Percentiles rank a stretch among this genome's conserved stretches.
These are phyloP conservation scores for Chrosomus eos DNA, from an alignment of 2,797 vertebrate species.

Conservation along the genomic window DNA sequence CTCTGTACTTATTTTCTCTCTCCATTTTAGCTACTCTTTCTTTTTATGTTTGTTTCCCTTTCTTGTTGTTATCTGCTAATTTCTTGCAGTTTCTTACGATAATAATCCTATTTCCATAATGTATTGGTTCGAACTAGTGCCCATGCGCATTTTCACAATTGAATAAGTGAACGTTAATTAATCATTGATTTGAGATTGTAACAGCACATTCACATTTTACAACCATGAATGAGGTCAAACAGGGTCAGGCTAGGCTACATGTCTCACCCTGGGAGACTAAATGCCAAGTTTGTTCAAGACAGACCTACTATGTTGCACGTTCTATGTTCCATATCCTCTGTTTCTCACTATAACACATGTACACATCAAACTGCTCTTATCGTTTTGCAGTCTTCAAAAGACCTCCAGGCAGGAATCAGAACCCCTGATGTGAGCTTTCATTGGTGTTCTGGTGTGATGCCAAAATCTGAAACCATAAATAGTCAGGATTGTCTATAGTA, in stretches of 20 bases:
- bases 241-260: not conserved
- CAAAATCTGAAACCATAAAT: slow-evolving; percentile 44
- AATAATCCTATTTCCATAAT: not conserved
- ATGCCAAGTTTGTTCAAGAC: not conserved
- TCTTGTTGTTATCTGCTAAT: not conserved
- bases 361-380: slow-evolving; percentile 20
- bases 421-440: slow-evolving; percentile 32
- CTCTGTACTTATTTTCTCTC: slow-evolving; percentile 58
- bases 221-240: not conserved
- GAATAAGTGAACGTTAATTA: not conserved
- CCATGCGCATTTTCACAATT: not conserved
- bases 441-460: slow-evolving; percentile 25
- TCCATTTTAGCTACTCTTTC: slow-evolving; percentile 49
- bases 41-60: slow-evolving; percentile 48
- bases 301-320: not conserved
- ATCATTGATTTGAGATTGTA: slow-evolving; percentile 26
- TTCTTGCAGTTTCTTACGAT: not conserved
- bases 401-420: slow-evolving; percentile 24
- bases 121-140: no score
- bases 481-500: slow-evolving; percentile 13
- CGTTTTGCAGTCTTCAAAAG: slow-evolving; percentile 6
- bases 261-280: not conserved
- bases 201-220: slow-evolving; percentile 11
- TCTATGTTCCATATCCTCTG: not conserved
- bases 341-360: not conserved